Evolutionary conservation across 2,113 vertebrate species (phyloP).

Genomic region (Toxotes jaculatrix): DNA sequence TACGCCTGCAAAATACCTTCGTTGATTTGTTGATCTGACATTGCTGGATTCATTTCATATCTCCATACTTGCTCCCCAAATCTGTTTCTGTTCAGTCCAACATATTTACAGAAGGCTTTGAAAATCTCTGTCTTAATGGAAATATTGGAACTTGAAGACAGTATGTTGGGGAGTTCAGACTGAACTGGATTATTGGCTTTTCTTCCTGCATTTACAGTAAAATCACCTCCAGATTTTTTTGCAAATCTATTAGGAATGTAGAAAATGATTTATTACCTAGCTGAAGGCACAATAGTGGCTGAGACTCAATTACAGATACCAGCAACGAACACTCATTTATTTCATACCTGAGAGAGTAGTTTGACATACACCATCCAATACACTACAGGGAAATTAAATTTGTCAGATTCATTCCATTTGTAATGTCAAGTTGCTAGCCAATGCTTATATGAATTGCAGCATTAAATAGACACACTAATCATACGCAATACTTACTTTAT

Average conservation of each 20-base stretch:
- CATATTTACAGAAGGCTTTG: background rate
- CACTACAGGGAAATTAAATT: background rate
- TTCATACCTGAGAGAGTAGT: background rate
- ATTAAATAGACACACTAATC: slow-evolving; percentile 35
- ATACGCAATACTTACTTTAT: slow-evolving; percentile 15
- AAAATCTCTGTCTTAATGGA: background rate
- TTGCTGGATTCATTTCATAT: background rate
- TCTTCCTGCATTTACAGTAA: background rate
- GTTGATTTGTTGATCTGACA: background rate
- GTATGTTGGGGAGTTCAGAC: background rate
- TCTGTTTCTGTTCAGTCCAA: background rate
- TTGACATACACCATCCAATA: background rate
- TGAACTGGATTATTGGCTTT: background rate
- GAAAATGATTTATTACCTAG: background rate
- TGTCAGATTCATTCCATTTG: background rate
- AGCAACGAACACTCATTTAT: background rate
- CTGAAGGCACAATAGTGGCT: background rate
- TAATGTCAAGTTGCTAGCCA: slow-evolving; percentile 6
- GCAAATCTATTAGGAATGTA: background rate
- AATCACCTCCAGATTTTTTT: background rate
- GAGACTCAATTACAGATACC: background rate
- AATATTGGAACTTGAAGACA: background rate
- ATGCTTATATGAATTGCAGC: background rate
- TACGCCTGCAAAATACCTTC: background rate
- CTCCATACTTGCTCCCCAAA: background rate